Evolutionary conservation across 2,888 invertebrate species (phyloP).

Genomic region (Rhamphomyia laevipes): DNA sequence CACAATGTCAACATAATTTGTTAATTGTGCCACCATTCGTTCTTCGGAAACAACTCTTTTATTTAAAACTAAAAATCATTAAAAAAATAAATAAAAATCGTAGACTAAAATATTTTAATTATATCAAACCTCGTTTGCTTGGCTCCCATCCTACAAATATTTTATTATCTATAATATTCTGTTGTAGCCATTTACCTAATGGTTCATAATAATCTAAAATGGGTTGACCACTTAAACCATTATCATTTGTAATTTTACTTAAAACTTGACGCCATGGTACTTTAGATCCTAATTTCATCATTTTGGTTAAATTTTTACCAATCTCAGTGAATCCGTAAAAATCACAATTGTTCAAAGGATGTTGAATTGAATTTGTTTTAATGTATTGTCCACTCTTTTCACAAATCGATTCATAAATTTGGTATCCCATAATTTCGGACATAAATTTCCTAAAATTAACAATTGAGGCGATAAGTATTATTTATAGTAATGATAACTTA

Average conservation of each 20-base stretch:
- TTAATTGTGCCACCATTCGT: too few relatives aligned
- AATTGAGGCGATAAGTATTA: not conserved
- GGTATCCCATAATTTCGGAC: constrained; percentile 56
- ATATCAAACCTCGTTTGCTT: not conserved
- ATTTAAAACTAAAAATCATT: too few relatives aligned
- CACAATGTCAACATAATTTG: too few relatives aligned
- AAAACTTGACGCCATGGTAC: constrained; percentile 53
- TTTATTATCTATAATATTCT: constrained; percentile 40
- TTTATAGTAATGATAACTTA: constrained; percentile 19
- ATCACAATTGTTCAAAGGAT: constrained; percentile 53
- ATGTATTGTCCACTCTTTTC: constrained; percentile 50
- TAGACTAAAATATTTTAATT: too few relatives aligned
- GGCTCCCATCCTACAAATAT: constrained; percentile 21
- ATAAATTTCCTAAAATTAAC: constrained; percentile 51
- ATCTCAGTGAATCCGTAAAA: constrained; percentile 51
- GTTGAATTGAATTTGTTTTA: constrained; percentile 39
- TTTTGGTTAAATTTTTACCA: constrained; percentile 41
- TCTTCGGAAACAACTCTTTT: too few relatives aligned
- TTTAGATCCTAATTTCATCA: constrained; percentile 43
- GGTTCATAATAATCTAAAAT: constrained; percentile 49
- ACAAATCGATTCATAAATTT: constrained; percentile 51
- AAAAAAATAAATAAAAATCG: too few relatives aligned
- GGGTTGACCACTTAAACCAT: constrained; percentile 53
- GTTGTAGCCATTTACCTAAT: constrained; percentile 44
- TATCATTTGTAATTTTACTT: constrained; percentile 57